Percentiles rank a stretch among this genome's conserved stretches.
phyloP scores from a whole-genome alignment of 2,888 invertebrate genomes.

The Eulithis prunata region DNA sequence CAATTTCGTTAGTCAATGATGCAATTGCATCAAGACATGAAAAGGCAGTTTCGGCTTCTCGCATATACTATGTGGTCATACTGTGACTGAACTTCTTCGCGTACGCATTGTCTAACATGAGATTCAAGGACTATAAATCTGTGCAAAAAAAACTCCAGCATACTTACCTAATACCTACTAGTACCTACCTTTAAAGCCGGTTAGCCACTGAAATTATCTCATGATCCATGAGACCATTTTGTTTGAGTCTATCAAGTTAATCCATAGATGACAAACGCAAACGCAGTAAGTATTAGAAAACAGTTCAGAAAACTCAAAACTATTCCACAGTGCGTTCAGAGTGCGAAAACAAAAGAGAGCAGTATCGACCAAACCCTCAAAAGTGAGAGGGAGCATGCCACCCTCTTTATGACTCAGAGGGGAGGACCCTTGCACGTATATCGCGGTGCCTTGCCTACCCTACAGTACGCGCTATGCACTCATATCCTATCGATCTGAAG shows the following conservation, averaged over 20 bases:
- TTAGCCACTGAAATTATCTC: no score
- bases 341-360: conserved; percentile 83
- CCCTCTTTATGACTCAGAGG: conserved; percentile 84
- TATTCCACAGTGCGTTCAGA: conserved; percentile 54
- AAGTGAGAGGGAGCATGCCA: conserved; percentile 77
- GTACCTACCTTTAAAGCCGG: no score
- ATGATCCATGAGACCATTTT: no score
- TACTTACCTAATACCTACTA: no score
- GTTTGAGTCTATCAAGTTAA: neutral
- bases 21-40: no score
- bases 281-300: conserved; percentile 14
- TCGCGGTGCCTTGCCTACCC: conserved; percentile 68
- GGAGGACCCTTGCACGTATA: conserved; percentile 79
- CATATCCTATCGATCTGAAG: conserved; percentile 66
- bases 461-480: conserved; percentile 67
- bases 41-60: no score
- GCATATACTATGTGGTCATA: no score
- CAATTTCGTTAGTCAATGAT: no score
- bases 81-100: no score
- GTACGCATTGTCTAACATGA: no score
- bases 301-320: conserved; percentile 44
- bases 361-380: conserved; percentile 82
- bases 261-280: neutral
- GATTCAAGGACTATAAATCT: no score
- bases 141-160: no score